Evolutionary conservation across 2,113 vertebrate species (phyloP).

Genomic region (Phalacrocorax carbo): DNA sequence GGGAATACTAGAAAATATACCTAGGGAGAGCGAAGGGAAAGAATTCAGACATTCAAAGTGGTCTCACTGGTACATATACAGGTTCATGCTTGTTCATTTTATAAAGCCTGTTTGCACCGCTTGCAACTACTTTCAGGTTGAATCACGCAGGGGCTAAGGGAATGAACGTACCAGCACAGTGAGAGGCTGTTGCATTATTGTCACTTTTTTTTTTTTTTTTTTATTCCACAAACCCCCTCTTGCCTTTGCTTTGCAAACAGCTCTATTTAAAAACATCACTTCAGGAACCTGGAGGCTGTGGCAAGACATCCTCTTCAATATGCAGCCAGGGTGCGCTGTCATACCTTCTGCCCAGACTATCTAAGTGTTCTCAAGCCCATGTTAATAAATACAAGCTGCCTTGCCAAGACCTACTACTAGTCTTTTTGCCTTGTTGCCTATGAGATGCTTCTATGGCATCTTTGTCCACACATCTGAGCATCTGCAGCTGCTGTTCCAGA

Average conservation of each 20-base stretch:
- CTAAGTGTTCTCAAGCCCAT: rapidly evolving
- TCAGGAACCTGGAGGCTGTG: neutral
- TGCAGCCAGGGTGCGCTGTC: neutral
- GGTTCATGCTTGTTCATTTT: neutral
- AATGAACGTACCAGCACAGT: neutral
- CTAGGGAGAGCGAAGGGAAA: neutral
- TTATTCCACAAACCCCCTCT: neutral
- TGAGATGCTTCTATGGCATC: neutral
- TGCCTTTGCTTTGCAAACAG: neutral
- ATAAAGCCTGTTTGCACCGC: neutral
- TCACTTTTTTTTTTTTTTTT: neutral
- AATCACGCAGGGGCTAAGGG: rapidly evolving
- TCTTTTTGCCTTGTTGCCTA: neutral
- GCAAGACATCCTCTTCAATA: neutral
- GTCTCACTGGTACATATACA: neutral
- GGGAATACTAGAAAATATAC: neutral
- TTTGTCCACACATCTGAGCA: neutral
- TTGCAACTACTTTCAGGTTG: neutral
- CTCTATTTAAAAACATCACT: neutral
- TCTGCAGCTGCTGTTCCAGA: neutral
- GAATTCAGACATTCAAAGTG: neutral
- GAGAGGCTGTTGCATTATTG: neutral
- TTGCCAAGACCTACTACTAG: neutral
- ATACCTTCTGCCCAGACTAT: neutral
- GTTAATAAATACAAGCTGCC: neutral